These are phyloP conservation scores for human DNA, from an alignment of 2,113 vertebrate species.

Conservation along the genomic window DNA sequence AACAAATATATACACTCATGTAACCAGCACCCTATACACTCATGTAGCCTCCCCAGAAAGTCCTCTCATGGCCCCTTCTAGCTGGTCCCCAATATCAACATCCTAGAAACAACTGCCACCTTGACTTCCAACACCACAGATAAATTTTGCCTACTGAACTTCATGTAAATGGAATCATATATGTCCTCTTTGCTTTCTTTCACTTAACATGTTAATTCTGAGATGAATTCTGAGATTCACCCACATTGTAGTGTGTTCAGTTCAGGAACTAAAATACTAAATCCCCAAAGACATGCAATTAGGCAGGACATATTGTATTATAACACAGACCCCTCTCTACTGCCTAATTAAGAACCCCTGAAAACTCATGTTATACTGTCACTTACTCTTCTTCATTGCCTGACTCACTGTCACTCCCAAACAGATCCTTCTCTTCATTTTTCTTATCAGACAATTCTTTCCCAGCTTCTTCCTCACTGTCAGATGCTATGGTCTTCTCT, in stretches of 20 bases:
- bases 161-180: background rate
- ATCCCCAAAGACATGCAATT: background rate
- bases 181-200: background rate
- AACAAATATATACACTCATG: background rate
- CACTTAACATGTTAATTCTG: background rate
- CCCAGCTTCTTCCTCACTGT: slow-evolving; percentile 90
- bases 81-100: background rate
- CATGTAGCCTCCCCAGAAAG: background rate
- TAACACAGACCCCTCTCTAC: background rate
- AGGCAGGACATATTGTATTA: background rate
- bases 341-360: background rate
- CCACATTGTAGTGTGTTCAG: background rate
- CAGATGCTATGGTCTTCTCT: slow-evolving; percentile 87
- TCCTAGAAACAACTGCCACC: background rate
- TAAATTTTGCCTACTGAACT: background rate
- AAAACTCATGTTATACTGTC: background rate
- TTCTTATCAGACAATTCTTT: slow-evolving; percentile 81
- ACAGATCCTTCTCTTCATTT: slow-evolving; percentile 93
- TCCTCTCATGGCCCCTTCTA: background rate
- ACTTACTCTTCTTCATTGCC: slow-evolving; percentile 97
- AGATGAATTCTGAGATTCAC: background rate
- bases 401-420: slow-evolving; percentile 97
- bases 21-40: background rate
- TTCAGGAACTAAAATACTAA: background rate
- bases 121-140: background rate